Conservation (phyloP, 2,888 invertebrate genomes). For the Apamea epomidion region DNA sequence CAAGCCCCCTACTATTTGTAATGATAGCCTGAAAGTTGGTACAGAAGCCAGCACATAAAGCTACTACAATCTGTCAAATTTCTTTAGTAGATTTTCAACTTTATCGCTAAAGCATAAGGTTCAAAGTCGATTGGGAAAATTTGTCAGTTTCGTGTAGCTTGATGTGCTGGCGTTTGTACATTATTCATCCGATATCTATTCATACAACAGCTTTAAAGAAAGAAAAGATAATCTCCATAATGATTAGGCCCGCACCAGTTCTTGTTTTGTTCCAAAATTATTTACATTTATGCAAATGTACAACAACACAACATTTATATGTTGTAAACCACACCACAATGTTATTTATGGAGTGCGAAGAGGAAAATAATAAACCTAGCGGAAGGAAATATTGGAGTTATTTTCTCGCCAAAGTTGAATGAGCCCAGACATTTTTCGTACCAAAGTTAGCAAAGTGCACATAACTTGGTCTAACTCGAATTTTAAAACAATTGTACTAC, state of each 20-base stretch:
- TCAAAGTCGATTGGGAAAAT: too few relatives aligned
- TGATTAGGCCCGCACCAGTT: not conserved
- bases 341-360: conserved; percentile 8
- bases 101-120: too few relatives aligned
- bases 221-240: not conserved
- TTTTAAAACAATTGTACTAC: not conserved
- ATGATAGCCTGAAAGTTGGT: too few relatives aligned
- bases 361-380: not conserved
- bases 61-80: too few relatives aligned
- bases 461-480: not conserved
- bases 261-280: not conserved
- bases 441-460: not conserved
- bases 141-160: too few relatives aligned
- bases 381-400: not conserved
- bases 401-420: not conserved
- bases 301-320: not conserved
- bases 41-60: too few relatives aligned
- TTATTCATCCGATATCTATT: not conserved
- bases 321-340: not conserved
- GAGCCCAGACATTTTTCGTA: not conserved
- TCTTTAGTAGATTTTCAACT: too few relatives aligned
- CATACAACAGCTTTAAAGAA: not conserved
- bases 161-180: not conserved
- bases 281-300: not conserved
- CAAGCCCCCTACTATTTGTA: too few relatives aligned